phyloP scores from a whole-genome alignment of 2,797 vertebrate genomes.

The Oceanodroma leucorhoa region DNA sequence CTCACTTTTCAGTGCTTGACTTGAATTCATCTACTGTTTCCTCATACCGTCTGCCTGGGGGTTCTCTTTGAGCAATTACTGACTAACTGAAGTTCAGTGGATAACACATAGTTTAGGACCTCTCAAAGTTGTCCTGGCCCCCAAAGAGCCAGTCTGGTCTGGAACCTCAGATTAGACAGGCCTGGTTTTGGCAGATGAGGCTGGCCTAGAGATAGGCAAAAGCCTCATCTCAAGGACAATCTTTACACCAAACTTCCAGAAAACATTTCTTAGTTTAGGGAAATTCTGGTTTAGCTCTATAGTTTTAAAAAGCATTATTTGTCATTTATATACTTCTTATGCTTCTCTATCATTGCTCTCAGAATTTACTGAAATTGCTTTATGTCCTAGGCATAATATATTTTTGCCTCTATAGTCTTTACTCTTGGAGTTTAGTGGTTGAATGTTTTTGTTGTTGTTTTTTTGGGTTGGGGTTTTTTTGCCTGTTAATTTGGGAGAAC shows the following conservation, averaged over 20 bases:
- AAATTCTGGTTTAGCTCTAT: background rate
- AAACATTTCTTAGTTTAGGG: background rate
- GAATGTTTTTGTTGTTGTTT: background rate
- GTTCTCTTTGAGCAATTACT: background rate
- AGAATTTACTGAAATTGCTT: background rate
- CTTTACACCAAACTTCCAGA: background rate
- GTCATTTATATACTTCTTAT: background rate
- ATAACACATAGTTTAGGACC: accelerated
- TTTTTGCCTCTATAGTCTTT: background rate
- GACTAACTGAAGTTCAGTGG: background rate
- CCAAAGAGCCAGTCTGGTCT: background rate
- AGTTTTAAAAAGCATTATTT: background rate
- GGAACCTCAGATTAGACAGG: background rate
- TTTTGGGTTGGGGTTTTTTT: background rate
- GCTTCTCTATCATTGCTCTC: background rate
- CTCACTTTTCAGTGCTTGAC: background rate
- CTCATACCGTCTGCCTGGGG: background rate
- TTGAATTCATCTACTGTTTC: background rate
- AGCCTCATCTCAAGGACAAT: background rate
- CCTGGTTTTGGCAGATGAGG: background rate
- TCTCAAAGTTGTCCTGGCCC: background rate
- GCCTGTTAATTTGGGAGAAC: background rate
- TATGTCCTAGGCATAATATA: background rate
- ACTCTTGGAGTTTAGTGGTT: background rate
- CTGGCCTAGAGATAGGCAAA: background rate